Evolutionary conservation across 2,113 vertebrate species (phyloP).

Genomic region (Desmodus rotundus): DNA sequence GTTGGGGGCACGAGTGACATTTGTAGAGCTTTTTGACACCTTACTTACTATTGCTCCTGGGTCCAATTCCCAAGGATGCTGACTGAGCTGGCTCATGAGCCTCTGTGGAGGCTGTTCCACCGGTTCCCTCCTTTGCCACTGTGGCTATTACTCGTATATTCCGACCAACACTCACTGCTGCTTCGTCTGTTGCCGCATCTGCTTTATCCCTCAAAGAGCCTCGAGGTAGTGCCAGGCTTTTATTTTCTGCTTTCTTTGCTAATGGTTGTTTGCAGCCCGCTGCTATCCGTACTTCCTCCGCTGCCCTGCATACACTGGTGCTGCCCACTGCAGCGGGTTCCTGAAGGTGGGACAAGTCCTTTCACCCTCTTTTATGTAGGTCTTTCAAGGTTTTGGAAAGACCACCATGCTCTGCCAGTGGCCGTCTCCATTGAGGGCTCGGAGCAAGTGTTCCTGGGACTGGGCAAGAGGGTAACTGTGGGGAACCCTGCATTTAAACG

Average conservation of each 20-base stretch:
- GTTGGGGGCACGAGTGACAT: background rate
- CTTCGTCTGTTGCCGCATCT: background rate
- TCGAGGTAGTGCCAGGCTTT: background rate
- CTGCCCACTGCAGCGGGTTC: background rate
- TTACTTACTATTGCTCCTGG: background rate
- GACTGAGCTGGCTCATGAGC: background rate
- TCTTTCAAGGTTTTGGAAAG: background rate
- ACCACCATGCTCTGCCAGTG: background rate
- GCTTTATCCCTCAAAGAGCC: background rate
- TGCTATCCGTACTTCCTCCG: background rate
- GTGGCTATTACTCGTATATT: rapidly evolving
- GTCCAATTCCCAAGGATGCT: background rate
- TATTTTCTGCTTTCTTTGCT: background rate
- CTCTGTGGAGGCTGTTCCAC: background rate
- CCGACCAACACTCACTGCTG: background rate
- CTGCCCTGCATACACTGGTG: background rate
- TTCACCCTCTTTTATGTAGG: rapidly evolving
- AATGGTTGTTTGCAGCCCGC: background rate
- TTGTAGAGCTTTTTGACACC: background rate
- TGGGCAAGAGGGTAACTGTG: background rate
- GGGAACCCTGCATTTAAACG: background rate
- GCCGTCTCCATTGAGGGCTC: background rate
- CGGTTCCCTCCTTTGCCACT: background rate
- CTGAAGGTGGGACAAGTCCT: background rate
- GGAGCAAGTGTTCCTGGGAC: background rate